These are phyloP conservation scores for Tenthredo distinguenda DNA, from an alignment of 2,888 invertebrate genomes.

Conservation along the genomic window DNA sequence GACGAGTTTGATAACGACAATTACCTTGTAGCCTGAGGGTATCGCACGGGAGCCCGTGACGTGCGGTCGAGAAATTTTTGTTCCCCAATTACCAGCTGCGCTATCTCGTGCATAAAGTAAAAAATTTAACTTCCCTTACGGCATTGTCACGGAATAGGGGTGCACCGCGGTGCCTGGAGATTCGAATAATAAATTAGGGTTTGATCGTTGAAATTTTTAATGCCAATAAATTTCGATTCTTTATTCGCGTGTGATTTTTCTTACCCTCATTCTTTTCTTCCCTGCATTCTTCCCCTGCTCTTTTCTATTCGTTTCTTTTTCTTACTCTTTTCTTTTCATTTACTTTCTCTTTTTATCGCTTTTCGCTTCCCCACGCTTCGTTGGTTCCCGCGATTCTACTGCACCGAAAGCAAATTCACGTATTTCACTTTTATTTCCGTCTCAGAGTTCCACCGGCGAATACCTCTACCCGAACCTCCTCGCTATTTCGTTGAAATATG, in stretches of 20 bases:
- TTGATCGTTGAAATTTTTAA: conserved; percentile 40
- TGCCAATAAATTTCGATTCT: conserved; percentile 36
- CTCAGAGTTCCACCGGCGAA: conserved; percentile 58
- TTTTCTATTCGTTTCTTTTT: conserved; percentile 4
- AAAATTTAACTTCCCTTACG: conserved; percentile 19
- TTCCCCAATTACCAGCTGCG: conserved; percentile 29
- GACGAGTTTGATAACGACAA: conserved; percentile 49
- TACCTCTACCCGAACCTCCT: conserved; percentile 48
- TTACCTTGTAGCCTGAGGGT: conserved; percentile 35
- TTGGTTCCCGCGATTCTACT: conserved; percentile 36
- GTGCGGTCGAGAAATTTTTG: conserved; percentile 40
- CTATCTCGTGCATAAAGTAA: not conserved
- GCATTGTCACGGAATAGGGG: conserved; percentile 34
- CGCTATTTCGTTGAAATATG: conserved; percentile 68
- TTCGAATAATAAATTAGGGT: conserved; percentile 35
- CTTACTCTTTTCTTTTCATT: not conserved
- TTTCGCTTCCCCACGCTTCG: conserved; percentile 59
- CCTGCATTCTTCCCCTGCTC: not conserved
- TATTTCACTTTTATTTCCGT: conserved; percentile 73
- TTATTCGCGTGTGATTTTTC: conserved; percentile 12
- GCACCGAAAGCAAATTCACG: conserved; percentile 61
- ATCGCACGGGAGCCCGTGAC: conserved; percentile 28
- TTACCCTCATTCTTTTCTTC: conserved; percentile 5
- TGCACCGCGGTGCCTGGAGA: not conserved
- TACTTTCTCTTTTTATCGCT: conserved; percentile 55